Evolutionary conservation across 53 echinoderm and acorn worm species (phyloP), one percentile per base, ranked within the genome.

Genomic region (Holothuria leucospilota): DNA sequence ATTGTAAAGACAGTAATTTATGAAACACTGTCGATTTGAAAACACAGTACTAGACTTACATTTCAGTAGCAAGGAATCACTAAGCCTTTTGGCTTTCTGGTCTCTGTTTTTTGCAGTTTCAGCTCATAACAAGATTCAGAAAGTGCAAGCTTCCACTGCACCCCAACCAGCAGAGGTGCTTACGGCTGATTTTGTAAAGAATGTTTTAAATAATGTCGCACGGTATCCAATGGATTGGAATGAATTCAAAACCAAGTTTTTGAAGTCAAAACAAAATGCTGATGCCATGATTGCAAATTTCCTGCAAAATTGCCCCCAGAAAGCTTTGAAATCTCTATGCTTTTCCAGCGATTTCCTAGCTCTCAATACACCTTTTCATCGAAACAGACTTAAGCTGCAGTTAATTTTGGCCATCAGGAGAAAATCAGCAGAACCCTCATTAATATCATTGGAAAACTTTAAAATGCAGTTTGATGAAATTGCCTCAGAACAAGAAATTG

Each of bases 381-480:
- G 78, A 25, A 58, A 59, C 59, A 58, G 78, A 28, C 78, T 78
- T 3, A 78, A 78, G 29, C 78, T 78, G n/a, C 78, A 78, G 26
- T 28, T 78, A 16, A 78, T 78, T 29, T 59, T 78, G 78, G 78
- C 51, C 21, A 78, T 23, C 23, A 42, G 59, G 42, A 78, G 29
- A 24, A 59, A 27, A 59, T 78, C 58, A 18, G 26, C 23, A 29
- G 29, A 78, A 28, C 78, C 78, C 2, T 28, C 25, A n/a, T 27
- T 24, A 29, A 56, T 78, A 3, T 49, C 49, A n/a, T 14, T 78
- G 27, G 28, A 3, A 26, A 29, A 78, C 21, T 58, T 78, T 18
- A 25, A 78, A 29, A 58, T 27, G 52, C 78, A 78, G 29, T 78
- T 78, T 78, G 78, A 78, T 27, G 78, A 78, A 78, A 58, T 78